phyloP scores from a whole-genome alignment of 1,140 invertebrate species.

The Drosophila auraria region DNA sequence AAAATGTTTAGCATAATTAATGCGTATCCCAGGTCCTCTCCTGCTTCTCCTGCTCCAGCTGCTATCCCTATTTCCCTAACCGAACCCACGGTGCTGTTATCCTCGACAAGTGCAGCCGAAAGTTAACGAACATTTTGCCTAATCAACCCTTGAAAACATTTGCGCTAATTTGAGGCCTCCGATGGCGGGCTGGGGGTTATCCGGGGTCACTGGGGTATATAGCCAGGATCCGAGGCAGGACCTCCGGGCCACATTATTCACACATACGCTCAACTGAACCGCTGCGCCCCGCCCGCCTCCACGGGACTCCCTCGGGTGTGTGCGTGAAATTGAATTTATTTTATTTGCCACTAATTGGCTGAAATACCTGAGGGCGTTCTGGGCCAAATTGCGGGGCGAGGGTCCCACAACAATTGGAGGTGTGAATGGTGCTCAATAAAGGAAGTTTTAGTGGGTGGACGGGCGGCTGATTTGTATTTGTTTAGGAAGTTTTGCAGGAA shows the following conservation, averaged over 20 bases:
- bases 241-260: conserved; percentile 77
- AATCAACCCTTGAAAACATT: conserved; percentile 83
- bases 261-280: conserved; percentile 76
- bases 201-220: conserved; percentile 42
- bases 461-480: conserved; percentile 32
- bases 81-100: conserved; percentile 12
- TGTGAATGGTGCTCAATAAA: conserved; percentile 20
- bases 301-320: conserved; percentile 44
- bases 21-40: conserved; percentile 44
- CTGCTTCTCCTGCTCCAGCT: background rate
- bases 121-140: conserved; percentile 77
- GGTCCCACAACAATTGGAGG: conserved; percentile 24
- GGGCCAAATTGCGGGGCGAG: conserved; percentile 14
- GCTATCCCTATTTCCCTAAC: conserved; percentile 7
- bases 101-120: conserved; percentile 63
- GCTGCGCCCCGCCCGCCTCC: conserved; percentile 1
- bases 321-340: conserved; percentile 84
- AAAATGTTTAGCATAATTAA: conserved; percentile 85
- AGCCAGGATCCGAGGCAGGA: conserved; percentile 32
- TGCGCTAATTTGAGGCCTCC: conserved; percentile 71
- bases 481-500: conserved; percentile 23
- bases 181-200: conserved; percentile 25
- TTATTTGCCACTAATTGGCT: conserved; percentile 84
- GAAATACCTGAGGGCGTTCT: conserved; percentile 75
- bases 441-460: background rate